These are phyloP conservation scores for Abrostola tripartita DNA, from an alignment of 2,888 invertebrate species.

Conservation along the genomic window DNA sequence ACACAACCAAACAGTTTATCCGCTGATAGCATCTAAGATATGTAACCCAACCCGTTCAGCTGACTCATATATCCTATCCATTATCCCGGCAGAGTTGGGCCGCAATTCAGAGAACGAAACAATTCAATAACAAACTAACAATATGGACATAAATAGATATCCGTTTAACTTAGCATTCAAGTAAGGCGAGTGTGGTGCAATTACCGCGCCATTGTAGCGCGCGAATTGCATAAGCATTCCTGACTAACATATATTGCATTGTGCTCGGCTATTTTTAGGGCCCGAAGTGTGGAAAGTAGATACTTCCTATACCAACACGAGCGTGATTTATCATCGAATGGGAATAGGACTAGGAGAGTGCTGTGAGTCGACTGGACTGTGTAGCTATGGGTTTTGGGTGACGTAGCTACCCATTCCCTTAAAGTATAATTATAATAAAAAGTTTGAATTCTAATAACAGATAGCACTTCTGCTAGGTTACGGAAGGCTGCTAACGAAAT, in stretches of 20 bases:
- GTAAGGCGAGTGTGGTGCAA: slow-evolving; percentile 40
- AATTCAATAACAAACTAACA: slow-evolving; percentile 18
- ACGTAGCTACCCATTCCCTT: too few species aligned
- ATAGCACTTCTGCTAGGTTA: too few species aligned
- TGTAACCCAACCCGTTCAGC: neutral
- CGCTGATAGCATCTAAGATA: neutral
- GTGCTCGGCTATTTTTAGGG: slow-evolving; percentile 38
- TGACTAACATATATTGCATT: slow-evolving; percentile 14
- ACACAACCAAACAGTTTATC: neutral
- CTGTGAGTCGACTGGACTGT: slow-evolving; percentile 1
- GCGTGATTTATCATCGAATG: slow-evolving; percentile 37
- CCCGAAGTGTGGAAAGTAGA: slow-evolving; percentile 15
- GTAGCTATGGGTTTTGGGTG: neutral
- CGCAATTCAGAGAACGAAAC: slow-evolving; percentile 17
- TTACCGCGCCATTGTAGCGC: slow-evolving; percentile 31
- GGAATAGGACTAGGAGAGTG: slow-evolving; percentile 7
- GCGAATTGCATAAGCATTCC: slow-evolving; percentile 22
- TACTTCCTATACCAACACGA: slow-evolving; percentile 26
- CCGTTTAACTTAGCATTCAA: slow-evolving; percentile 32
- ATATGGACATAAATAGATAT: slow-evolving; percentile 26
- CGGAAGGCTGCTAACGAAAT: too few species aligned
- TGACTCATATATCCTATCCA: slow-evolving; percentile 7
- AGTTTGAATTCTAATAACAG: too few species aligned
- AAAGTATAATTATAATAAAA: too few species aligned
- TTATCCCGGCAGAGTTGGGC: slow-evolving; percentile 2